Conservation (phyloP, 2,888 invertebrate species). For the Tiphia femorata region DNA sequence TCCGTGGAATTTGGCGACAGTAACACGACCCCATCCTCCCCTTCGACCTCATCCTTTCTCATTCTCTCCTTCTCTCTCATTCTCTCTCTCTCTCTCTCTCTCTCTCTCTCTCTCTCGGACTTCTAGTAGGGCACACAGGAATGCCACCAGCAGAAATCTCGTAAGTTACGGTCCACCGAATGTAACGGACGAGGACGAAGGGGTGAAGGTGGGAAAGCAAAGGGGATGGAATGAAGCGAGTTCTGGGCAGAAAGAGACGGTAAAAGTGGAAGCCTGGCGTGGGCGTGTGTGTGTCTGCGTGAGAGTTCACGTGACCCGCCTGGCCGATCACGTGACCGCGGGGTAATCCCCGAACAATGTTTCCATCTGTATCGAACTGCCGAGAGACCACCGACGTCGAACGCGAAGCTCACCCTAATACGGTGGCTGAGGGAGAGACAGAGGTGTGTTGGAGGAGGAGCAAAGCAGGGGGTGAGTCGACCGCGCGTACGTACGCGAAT, state of each 20-base stretch:
- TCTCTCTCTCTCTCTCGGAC: not conserved
- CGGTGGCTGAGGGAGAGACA: too few species aligned
- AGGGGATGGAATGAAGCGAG: not conserved
- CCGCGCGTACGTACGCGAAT: not conserved
- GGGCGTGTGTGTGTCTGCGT: not conserved
- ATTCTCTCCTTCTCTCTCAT: not conserved
- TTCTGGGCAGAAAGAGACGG: not conserved
- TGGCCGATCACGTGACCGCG: slow-evolving; percentile 17
- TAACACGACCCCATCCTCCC: too few species aligned
- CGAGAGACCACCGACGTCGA: not conserved
- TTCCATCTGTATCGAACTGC: slow-evolving; percentile 8
- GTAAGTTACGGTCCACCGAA: slow-evolving; percentile 24
- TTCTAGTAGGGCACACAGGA: not conserved
- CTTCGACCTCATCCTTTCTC: too few species aligned
- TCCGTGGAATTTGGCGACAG: too few species aligned
- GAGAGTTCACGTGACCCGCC: slow-evolving; percentile 4
- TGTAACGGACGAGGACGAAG: slow-evolving; percentile 5
- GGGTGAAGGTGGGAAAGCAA: not conserved
- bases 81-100: not conserved
- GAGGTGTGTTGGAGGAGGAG: too few species aligned
- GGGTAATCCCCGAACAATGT: slow-evolving; percentile 19
- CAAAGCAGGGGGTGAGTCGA: too few species aligned
- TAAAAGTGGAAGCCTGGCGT: not conserved
- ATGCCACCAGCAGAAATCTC: slow-evolving; percentile 19
- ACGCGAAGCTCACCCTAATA: not conserved